Conservation (phyloP, 2,113 vertebrate genomes). For the Elephantulus edwardii region DNA sequence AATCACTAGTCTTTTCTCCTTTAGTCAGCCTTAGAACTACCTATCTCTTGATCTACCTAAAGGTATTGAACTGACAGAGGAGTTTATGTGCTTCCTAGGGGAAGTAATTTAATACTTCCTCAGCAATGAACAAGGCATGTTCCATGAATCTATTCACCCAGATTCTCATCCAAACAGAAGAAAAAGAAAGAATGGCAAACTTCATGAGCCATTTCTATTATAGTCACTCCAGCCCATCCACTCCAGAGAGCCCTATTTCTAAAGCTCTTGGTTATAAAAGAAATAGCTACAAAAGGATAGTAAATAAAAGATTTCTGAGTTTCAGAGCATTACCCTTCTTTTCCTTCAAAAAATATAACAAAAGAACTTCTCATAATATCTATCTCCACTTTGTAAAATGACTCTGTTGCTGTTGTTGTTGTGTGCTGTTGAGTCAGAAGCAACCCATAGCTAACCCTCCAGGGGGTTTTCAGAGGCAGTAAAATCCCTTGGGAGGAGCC, state of each 20-base stretch:
- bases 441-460: no score
- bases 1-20: neutral
- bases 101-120: conserved; percentile 1
- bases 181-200: neutral
- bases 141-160: neutral
- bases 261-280: neutral
- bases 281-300: neutral
- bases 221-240: neutral
- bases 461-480: no score
- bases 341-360: neutral
- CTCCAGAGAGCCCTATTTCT: neutral
- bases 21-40: neutral
- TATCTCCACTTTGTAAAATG: neutral
- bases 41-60: neutral
- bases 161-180: neutral
- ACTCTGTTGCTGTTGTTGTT: neutral
- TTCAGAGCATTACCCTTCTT: neutral
- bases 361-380: neutral
- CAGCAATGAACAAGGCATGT: neutral
- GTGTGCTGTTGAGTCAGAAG: no score
- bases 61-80: neutral
- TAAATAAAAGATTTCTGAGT: conserved; percentile 35
- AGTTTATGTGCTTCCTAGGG: neutral
- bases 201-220: neutral
- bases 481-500: no score